These are phyloP conservation scores for Raja brachyura DNA, from an alignment of 2,113 vertebrate genomes.

Conservation along the genomic window DNA sequence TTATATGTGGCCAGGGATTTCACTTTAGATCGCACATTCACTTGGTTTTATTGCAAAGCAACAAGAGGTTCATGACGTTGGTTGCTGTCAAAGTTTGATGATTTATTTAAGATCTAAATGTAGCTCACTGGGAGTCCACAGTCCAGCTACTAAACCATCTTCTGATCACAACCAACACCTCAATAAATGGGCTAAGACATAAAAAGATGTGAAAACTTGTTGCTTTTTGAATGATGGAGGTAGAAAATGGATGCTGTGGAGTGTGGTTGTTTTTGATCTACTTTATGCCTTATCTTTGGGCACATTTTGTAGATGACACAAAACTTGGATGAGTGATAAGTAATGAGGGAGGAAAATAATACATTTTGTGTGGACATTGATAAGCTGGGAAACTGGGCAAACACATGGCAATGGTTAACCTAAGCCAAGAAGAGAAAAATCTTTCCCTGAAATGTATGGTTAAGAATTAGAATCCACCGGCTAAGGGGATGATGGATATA, in stretches of 20 bases:
- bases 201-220: background rate
- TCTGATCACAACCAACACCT: background rate
- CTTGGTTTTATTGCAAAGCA: background rate
- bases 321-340: too few relatives aligned
- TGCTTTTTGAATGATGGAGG: too few relatives aligned
- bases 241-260: too few relatives aligned
- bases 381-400: too few relatives aligned
- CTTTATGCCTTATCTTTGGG: too few relatives aligned
- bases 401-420: too few relatives aligned
- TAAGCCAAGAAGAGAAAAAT: too few relatives aligned
- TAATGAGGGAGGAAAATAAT: too few relatives aligned
- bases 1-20: background rate
- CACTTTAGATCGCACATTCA: background rate
- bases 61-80: background rate
- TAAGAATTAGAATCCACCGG: background rate
- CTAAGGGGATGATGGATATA: too few relatives aligned
- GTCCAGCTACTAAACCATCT: background rate
- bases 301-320: too few relatives aligned
- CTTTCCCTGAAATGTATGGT: background rate
- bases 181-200: background rate
- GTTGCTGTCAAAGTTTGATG: background rate
- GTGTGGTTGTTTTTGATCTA: too few relatives aligned
- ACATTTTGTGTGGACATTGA: too few relatives aligned
- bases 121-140: background rate
- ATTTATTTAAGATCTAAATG: background rate